Evolutionary conservation across 2,113 vertebrate species (phyloP).

Genomic region (Psilopsiagon aymara): DNA sequence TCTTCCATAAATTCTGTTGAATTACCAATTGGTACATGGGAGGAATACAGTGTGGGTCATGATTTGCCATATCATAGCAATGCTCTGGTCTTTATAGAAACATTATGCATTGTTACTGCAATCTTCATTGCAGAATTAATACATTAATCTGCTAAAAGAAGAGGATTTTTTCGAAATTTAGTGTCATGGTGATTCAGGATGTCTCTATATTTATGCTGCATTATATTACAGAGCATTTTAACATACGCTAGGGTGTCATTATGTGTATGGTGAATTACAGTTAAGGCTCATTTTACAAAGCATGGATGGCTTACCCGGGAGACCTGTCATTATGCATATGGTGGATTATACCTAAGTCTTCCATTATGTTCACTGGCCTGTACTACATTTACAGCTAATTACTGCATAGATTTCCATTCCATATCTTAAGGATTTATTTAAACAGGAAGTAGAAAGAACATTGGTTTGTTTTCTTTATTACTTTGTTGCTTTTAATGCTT

Average conservation of each 20-base stretch:
- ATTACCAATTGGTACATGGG: neutral
- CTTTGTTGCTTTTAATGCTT: neutral
- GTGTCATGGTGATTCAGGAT: fast-evolving
- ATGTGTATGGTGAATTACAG: neutral
- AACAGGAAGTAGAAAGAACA: neutral
- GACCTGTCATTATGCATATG: neutral
- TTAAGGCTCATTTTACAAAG: neutral
- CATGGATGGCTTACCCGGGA: neutral
- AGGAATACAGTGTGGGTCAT: neutral
- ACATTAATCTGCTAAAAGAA: neutral
- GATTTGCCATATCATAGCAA: neutral
- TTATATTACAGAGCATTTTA: neutral
- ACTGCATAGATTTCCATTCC: neutral
- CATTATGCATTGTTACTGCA: neutral
- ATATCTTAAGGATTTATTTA: neutral
- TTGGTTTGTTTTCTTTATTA: neutral
- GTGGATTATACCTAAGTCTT: neutral
- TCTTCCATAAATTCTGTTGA: neutral
- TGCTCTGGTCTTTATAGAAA: neutral
- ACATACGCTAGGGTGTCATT: neutral
- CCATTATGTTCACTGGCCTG: neutral
- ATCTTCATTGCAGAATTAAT: neutral
- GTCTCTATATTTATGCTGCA: neutral
- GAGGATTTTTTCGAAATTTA: neutral
- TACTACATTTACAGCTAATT: neutral